Base-by-base conservation (phyloP, 2,113 vertebrate species). In the Scalopus aquaticus region DNA sequence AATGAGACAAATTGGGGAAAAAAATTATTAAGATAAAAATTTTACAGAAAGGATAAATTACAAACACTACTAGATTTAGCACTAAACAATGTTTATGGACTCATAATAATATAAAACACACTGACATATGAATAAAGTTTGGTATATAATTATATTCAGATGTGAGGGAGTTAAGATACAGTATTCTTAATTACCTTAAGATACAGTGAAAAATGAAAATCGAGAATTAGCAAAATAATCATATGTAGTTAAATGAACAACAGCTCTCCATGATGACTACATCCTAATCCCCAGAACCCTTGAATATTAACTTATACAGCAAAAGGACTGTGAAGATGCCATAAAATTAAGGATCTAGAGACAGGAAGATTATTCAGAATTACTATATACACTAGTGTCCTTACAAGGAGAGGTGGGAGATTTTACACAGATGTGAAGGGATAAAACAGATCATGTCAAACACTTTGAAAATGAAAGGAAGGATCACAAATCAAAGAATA, bases 131-230 rank as follows among this genome's bases (percentile, higher is more conserved):
- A 85, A 88, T 93, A 72, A 90, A 83, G 22, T 73, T 26, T 93
- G 24, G 81, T 72, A 44, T 37, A 6, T 67, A 22, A 84, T 60
- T 92, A n/a, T 49, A 87, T 62, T 92, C 84, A 69, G 44, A 80
- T 42, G 20, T 30, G 65, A 2, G 1, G 1, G 30, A 67, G 5
- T 32, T 49, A 88, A 88, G 9, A 81, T 37, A 67, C 4, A 67
- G 10, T 65, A 74, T n/a, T 28, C 74, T 84, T 22, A 93, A 92
- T 44, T 85, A 60, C 16, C 35, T 67, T 74, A 91, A 54, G 10
- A 78, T 37, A 96, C n/a, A 79, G 2, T 91, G 44, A 78, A 95
- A 83, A 54, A 11, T 54, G 65, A 89, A 80, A 90, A 86, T 65
- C 19, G 56, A 92, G 69, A 94, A 82, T 86, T 49, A 78, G 26